Evolutionary conservation across 2,888 invertebrate genomes (phyloP).

Genomic region (Callyntrura sp.): DNA sequence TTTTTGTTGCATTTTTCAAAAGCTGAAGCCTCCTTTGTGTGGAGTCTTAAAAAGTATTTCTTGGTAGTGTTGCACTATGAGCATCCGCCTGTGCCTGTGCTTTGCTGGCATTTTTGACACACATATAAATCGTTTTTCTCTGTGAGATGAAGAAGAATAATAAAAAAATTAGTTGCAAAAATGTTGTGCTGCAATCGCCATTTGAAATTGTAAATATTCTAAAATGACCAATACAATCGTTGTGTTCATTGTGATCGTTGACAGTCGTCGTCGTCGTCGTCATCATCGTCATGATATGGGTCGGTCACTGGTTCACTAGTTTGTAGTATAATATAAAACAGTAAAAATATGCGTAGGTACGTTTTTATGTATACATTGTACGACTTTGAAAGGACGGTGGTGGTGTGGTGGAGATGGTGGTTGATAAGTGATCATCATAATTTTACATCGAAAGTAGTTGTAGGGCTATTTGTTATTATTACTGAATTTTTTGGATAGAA

Average conservation of each 20-base stretch:
- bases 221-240: constrained; percentile 23
- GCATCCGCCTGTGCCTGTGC: not conserved
- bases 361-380: too few relatives aligned
- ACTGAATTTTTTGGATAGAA: constrained; percentile 27
- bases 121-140: constrained; percentile 31
- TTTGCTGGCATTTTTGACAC: constrained; percentile 4
- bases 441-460: not conserved
- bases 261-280: too few relatives aligned
- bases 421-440: constrained; percentile 16
- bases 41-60: not conserved
- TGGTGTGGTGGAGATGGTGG: too few relatives aligned
- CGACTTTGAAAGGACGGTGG: not conserved
- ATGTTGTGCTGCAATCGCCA: constrained; percentile 17
- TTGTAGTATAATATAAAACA: too few relatives aligned
- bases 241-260: too few relatives aligned
- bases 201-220: constrained; percentile 30
- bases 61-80: not conserved
- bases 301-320: constrained; percentile 24
- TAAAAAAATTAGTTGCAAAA: not conserved
- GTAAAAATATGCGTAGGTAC: too few relatives aligned
- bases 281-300: too few relatives aligned
- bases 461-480: not conserved
- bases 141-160: too few relatives aligned
- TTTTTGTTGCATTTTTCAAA: not conserved
- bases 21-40: not conserved